Conservation (phyloP, 2,113 vertebrate species). For the Lichenostomus cassidix region DNA sequence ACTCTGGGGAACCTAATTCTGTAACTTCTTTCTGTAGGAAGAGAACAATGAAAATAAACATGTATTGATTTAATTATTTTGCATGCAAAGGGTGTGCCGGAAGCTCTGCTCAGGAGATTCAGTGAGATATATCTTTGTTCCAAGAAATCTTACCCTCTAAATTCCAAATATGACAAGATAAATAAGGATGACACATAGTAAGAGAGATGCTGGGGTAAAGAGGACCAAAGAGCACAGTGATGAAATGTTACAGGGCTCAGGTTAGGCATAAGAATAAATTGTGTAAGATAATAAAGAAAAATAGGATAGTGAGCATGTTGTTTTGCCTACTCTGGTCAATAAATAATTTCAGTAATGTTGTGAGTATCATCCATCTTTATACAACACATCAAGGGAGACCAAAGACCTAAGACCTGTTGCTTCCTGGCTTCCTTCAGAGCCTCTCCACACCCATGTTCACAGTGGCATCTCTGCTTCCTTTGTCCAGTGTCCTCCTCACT, state of each 20-base stretch:
- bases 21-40: neutral
- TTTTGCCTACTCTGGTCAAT: conserved; percentile 13
- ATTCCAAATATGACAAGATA: conserved; percentile 31
- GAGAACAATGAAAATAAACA: neutral
- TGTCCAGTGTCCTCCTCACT: fast-evolving
- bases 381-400: neutral
- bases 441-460: fast-evolving
- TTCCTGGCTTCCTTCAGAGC: neutral
- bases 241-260: neutral
- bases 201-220: neutral
- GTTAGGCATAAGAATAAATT: conserved; percentile 12
- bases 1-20: neutral
- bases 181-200: neutral
- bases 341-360: conserved; percentile 16
- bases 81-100: neutral
- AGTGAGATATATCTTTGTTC: neutral
- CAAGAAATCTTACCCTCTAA: neutral
- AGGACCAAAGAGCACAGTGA: neutral
- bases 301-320: neutral
- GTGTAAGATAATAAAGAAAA: neutral
- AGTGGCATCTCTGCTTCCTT: neutral
- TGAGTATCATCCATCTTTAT: neutral
- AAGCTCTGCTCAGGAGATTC: neutral
- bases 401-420: neutral
- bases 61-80: neutral